These are phyloP conservation scores for Neofelis nebulosa DNA, from an alignment of 2,113 vertebrate genomes.

Conservation along the genomic window DNA sequence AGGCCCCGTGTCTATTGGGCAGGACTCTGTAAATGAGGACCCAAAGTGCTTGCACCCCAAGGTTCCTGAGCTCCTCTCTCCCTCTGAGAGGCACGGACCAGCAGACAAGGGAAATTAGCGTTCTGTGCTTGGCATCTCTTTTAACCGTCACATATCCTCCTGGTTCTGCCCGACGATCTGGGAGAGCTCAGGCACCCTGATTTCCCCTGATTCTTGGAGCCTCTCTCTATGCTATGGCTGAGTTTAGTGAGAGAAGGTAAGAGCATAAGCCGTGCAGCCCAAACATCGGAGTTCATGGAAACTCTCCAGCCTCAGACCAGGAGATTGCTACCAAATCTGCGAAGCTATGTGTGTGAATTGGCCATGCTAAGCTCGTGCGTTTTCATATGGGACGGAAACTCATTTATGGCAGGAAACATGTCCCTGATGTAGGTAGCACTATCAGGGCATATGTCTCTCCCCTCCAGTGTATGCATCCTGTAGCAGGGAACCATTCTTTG, in stretches of 20 bases:
- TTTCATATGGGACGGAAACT: background rate
- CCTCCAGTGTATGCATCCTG: background rate
- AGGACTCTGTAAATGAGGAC: background rate
- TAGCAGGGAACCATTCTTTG: background rate
- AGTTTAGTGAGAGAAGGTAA: background rate
- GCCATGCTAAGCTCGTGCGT: background rate
- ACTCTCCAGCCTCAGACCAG: background rate
- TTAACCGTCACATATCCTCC: background rate
- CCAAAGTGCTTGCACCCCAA: too few species aligned
- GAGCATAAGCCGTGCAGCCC: background rate
- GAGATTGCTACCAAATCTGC: background rate
- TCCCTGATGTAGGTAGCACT: background rate
- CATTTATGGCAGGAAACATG: background rate
- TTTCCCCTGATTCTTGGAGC: background rate
- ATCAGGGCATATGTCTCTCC: background rate
- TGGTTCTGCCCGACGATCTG: background rate
- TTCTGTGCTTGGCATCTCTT: background rate
- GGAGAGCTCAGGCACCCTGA: background rate
- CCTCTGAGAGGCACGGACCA: rapidly evolving
- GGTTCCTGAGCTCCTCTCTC: background rate
- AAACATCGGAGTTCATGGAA: background rate
- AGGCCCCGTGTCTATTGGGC: background rate
- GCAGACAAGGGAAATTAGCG: background rate
- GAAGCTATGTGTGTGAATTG: background rate
- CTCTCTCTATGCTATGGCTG: background rate